These are phyloP conservation scores for Nemotelus nigrinus DNA, from an alignment of 2,888 invertebrate genomes.

Conservation along the genomic window DNA sequence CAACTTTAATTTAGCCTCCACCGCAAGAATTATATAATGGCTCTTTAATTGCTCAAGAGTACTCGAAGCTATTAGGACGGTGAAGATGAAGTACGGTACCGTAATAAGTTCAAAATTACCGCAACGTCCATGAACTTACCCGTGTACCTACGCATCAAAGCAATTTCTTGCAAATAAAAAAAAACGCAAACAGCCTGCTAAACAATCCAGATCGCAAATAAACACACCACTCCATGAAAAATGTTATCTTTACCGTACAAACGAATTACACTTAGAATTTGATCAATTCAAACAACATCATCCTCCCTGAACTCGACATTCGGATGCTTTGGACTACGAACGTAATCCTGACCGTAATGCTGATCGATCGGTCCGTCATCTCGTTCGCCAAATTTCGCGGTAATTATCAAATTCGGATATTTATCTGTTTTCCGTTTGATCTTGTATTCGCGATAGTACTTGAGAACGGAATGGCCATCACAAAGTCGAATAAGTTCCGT, in stretches of 20 bases:
- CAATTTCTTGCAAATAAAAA: no score
- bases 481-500: constrained; percentile 34
- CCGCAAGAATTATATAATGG: not conserved
- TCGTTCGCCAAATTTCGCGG: constrained; percentile 17
- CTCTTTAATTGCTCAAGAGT: not conserved
- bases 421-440: constrained; percentile 36
- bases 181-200: no score
- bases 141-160: not conserved
- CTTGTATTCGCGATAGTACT: constrained; percentile 34
- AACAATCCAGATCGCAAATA: no score
- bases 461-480: not conserved
- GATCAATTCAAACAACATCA: constrained; percentile 8
- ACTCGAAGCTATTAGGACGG: not conserved
- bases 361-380: constrained; percentile 12
- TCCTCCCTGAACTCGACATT: not conserved
- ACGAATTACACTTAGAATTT: not conserved
- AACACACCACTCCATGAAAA: no score
- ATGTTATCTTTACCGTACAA: not conserved
- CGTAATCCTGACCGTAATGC: constrained; percentile 10
- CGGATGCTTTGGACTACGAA: constrained; percentile 19
- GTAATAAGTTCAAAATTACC: not conserved
- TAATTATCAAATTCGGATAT: constrained; percentile 42
- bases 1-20: not conserved
- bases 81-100: not conserved
- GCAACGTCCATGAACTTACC: not conserved